Evolutionary conservation across 2,113 vertebrate species (phyloP).

Genomic region (Okapia johnstoni): DNA sequence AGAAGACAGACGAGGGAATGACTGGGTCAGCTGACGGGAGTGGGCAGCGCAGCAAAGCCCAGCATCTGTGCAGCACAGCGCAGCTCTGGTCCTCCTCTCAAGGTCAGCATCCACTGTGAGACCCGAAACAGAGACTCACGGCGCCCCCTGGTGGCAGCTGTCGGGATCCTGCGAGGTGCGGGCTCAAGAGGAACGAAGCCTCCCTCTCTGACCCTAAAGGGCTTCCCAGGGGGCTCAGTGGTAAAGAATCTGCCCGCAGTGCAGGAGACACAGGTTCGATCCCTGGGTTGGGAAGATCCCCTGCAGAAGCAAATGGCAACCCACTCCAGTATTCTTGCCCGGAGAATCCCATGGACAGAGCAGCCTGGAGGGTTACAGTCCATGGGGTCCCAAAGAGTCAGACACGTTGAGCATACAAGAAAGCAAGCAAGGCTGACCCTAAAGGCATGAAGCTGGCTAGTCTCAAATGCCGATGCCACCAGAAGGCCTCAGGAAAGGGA

Average conservation of each 20-base stretch:
- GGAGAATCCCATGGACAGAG: neutral
- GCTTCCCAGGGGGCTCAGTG: neutral
- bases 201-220: fast-evolving
- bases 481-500: neutral
- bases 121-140: neutral
- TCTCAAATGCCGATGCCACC: neutral
- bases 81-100: neutral
- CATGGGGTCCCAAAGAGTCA: neutral
- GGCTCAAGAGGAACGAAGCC: neutral
- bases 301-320: neutral
- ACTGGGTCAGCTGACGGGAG: neutral
- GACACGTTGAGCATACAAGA: neutral
- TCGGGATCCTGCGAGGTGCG: neutral
- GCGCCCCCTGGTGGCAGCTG: neutral
- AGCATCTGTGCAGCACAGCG: fast-evolving
- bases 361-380: neutral
- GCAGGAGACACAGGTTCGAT: neutral
- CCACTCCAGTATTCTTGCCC: neutral
- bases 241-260: neutral
- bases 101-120: fast-evolving
- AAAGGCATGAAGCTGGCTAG: fast-evolving
- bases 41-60: neutral
- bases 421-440: neutral
- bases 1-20: too few relatives aligned
- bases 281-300: neutral